Percentiles rank a stretch among this genome's conserved stretches.
Evolutionary conservation across 2,797 vertebrate genomes (phyloP).

Genomic region (Dipus sagitta): DNA sequence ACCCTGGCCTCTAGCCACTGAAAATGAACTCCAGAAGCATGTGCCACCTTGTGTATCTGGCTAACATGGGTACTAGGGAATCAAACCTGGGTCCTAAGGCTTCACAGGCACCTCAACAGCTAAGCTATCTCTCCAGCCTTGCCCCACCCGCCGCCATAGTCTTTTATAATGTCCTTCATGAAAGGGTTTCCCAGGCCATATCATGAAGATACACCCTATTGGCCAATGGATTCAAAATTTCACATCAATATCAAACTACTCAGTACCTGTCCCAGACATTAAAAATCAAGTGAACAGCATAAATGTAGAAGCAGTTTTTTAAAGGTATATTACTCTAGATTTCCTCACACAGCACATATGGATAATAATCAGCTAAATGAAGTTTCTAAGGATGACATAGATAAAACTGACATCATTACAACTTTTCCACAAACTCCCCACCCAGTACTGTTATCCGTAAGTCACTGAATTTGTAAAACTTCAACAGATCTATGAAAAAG

Average conservation of each 20-base stretch:
- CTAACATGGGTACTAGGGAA: no score
- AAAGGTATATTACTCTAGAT: not conserved
- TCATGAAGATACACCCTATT: not conserved
- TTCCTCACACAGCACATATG: not conserved
- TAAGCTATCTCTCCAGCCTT: no score
- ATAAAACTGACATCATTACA: not conserved
- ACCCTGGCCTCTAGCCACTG: no score
- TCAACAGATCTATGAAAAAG: not conserved
- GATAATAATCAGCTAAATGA: not conserved
- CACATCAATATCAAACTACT: not conserved
- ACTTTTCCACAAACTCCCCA: not conserved
- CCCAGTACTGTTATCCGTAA: not conserved
- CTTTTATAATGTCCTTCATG: not conserved
- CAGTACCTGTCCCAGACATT: not conserved
- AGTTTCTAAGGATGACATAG: not conserved
- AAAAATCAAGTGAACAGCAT: not conserved
- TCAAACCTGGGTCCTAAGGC: no score
- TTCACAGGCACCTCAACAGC: no score
- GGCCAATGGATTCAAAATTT: conserved; percentile 1
- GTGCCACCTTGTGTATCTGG: no score
- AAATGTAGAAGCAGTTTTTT: not conserved
- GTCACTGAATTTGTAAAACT: not conserved
- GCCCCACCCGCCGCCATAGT: no score
- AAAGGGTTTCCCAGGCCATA: not conserved
- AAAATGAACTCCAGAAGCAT: no score